Base-by-base conservation (phyloP, 1,140 invertebrate genomes). In the Neodiprion lecontei region DNA sequence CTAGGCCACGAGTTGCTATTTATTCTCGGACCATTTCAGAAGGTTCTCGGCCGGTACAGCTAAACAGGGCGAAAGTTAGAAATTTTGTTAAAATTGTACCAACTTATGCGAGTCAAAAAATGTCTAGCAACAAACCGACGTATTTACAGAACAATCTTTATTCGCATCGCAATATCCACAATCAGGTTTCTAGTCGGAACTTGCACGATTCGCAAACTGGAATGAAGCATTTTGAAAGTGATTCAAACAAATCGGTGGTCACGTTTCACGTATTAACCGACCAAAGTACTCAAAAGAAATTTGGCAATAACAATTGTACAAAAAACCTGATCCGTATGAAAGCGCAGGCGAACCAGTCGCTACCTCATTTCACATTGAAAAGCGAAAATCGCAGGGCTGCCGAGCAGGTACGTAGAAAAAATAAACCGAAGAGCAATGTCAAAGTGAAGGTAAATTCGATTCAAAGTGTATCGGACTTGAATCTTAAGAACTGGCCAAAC, bases 401-500 rank as follows among this genome's bases (percentile, higher is more conserved):
- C 11, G 53, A 61, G 11, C 11, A 17, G n/a, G 53, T 12, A 61
- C 11, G n/a, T 61, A 9, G 53, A 14, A 61, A 61, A 17, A 61
- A 61, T 17, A 17, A 17, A 14, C 53, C n/a, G n/a, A 61, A 61
- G n/a, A 61, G n/a, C 53, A 61, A 61, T 12, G 12, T 78, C 50
- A 76, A 66, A 9, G 11, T 67, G n/a, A 48, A 21, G 1, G 47
- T 53, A 3, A 72, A 72, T 28, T 21, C 21, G 11, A 74, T 50
- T 28, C 65, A 70, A 68, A 79, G 77, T 71, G 74, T 65, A 0
- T 8, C 70, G n/a, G 73, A 70, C 23, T 17, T 72, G 8, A 11
- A 75, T 10, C 69, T 81, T 47, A 88, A 87, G 74, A 83, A 84
- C 50, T 88, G 87, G 87, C 83, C 86, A 0, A 84, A 83, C 48